Conservation (phyloP, 1,140 invertebrate species). For the Sweltsa coloradensis region DNA sequence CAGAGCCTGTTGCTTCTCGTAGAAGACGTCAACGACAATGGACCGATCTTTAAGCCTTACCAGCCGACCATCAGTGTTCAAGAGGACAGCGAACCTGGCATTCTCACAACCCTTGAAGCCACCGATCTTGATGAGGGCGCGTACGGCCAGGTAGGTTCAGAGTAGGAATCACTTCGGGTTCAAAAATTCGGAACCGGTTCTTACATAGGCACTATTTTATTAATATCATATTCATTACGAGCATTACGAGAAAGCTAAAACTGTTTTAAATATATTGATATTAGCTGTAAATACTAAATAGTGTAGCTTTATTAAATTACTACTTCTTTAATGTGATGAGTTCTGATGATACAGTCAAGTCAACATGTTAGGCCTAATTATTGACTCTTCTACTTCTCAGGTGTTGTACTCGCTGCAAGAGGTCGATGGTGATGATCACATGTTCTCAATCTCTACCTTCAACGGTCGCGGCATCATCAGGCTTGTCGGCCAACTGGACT, state of each 20-base stretch:
- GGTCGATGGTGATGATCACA: constrained; percentile 56
- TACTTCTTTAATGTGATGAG: no score
- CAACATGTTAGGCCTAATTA: not conserved
- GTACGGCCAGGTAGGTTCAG: constrained; percentile 67
- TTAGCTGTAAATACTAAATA: no score
- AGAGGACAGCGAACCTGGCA: constrained; percentile 63
- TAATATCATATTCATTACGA: no score
- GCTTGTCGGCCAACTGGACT: constrained; percentile 66
- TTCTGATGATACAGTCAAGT: no score
- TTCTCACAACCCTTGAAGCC: constrained; percentile 72
- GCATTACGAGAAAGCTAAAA: no score
- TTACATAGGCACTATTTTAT: no score
- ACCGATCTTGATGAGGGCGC: constrained; percentile 81
- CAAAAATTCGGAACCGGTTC: no score
- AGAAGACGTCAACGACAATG: constrained; percentile 87
- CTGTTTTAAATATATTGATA: no score
- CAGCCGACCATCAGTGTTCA: constrained; percentile 64
- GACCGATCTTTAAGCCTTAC: constrained; percentile 75
- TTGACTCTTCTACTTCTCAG: constrained; percentile 16
- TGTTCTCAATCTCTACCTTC: constrained; percentile 69
- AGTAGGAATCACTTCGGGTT: no score
- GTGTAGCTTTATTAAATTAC: no score
- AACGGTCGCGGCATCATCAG: constrained; percentile 79
- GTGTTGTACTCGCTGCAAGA: constrained; percentile 50
- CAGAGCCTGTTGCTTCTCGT: constrained; percentile 79